Base-by-base conservation (phyloP, 2,797 vertebrate genomes). In the Enteromius mattozi region DNA sequence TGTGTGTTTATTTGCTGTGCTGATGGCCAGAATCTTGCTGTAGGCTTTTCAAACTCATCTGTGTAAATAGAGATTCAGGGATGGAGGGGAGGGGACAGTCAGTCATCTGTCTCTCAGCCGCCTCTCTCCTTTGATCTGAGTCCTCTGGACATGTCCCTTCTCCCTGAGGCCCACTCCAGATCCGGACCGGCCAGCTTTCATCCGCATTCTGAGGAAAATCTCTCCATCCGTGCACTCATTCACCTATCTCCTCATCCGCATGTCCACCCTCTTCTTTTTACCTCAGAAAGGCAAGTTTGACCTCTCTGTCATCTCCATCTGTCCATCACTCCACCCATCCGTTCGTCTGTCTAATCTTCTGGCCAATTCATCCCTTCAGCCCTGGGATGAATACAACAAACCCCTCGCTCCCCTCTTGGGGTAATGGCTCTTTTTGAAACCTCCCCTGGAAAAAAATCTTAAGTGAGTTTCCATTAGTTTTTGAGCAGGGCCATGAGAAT, bases 391-490 rank as follows among this genome's bases (percentile, higher is more conserved):
- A 77, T 61, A 51, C 81, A 76, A 78, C 51, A 65, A 78, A 56
- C 70, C n/a, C 30, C 45, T 37, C 59, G n/a, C 63, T 59, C 17
- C 49, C 49, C 59, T 63, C 80, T 81, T 59, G 84, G 80, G 71
- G 75, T 81, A 86, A 84, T 76, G 82, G 69, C 75, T 79, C 80
- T 91, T 94, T 94, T 92, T 91, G 78, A 94, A 94, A 91, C 90
- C 88, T 92, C 90, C 91, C 89, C 91, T 85, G 89, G 91, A 92
- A 94, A 45, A 42, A 91, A 92, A 90, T 90, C 88, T 92, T 96
- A 96, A 97, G 96, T 90, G 94, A 97, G 95, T 97, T 97, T 97
- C 96, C 96, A 96, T 95, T 97, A 90, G 94, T 93, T 94, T 94
- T 89, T 94, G 90, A 80, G 82, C 90, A 88, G 94, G 94, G 94